Conservation (phyloP, 2,113 vertebrate genomes). For the Nothobranchius furzeri region DNA sequence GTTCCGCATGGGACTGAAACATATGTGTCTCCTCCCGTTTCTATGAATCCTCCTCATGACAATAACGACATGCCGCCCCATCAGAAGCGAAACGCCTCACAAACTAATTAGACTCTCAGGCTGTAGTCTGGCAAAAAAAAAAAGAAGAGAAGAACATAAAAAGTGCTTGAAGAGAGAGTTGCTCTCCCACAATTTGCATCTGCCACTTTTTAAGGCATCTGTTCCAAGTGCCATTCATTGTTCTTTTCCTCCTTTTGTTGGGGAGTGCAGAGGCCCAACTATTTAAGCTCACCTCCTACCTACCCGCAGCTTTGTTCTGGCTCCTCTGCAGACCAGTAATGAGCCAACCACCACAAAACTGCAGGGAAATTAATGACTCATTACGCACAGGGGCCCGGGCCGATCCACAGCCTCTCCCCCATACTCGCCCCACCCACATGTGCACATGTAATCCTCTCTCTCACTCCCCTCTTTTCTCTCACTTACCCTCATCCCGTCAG, state of each 20-base stretch:
- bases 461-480: constrained; percentile 37
- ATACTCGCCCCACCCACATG: constrained; percentile 58
- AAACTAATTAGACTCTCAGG: constrained; percentile 78
- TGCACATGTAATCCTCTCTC: constrained; percentile 70
- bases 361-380: constrained; percentile 98
- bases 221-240: constrained; percentile 82
- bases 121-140: constrained; percentile 72
- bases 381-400: constrained; percentile 90
- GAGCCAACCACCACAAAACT: constrained; percentile 97
- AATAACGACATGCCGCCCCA: constrained; percentile 69
- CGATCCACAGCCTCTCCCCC: constrained; percentile 82
- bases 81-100: constrained; percentile 76
- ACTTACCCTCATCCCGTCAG: constrained; percentile 80
- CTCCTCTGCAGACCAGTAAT: constrained; percentile 95
- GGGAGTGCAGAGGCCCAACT: constrained; percentile 88
- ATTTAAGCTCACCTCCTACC: constrained; percentile 99
- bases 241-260: constrained; percentile 77
- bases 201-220: constrained; percentile 83
- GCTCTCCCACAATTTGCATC: constrained; percentile 79
- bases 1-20: constrained; percentile 62
- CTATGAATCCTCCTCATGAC: constrained; percentile 58
- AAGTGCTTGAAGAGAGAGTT: constrained; percentile 76
- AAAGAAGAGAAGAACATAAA: constrained; percentile 48
- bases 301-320: constrained; percentile 90
- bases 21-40: constrained; percentile 59